Base-by-base conservation (phyloP, 1,140 invertebrate species). In the Caenorhabditis tropicalis region DNA sequence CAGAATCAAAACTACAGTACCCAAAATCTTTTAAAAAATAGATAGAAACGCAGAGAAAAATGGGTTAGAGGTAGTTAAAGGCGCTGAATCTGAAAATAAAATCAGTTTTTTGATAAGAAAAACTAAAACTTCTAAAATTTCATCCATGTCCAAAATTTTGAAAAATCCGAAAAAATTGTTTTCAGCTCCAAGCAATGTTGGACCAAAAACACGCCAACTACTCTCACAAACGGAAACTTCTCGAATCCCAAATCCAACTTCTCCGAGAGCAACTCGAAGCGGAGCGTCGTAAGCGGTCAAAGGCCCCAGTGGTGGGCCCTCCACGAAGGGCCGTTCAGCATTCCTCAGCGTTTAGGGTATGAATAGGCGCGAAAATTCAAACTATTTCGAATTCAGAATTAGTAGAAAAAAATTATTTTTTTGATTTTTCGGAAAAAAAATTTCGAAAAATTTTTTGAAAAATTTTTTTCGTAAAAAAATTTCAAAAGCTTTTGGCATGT, bases 181-280 rank as follows among this genome's bases (percentile, higher is more conserved):
- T 79, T 48, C 36, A 84, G 83, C 74, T 84, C n/a, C 58, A 84
- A 81, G 21, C 53, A 46, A 53, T 84, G 74, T 39, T 84, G 2
- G 83, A 84, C 36, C 74, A 82, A 36, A 80, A 82, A 49, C 74
- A 84, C 21, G 51, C 49, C 51, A 84, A 80, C 39, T 65, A 84
- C 36, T 80, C 83, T 4, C 83, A 84, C 43, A 80, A 84, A 27
- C 21, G 31, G 31, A 84, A 84, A 27, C 83, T 84, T 29, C 49
- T 84, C 1, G 81, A 82, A 21, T 82, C 58, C 33, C 84, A 85
- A 60, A 43, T 85, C 21, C 33, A 81, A 15, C 24, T 83, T 36
- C 74, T 85, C 19, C 81, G 81, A 9, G 82, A 85, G n/a, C 84
- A 85, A 80, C 81, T 85, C 19, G 84, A 85, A 33, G 80, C 84